phyloP scores from a whole-genome alignment of 2,797 vertebrate genomes.

The Pantherophis alleghaniensis region DNA sequence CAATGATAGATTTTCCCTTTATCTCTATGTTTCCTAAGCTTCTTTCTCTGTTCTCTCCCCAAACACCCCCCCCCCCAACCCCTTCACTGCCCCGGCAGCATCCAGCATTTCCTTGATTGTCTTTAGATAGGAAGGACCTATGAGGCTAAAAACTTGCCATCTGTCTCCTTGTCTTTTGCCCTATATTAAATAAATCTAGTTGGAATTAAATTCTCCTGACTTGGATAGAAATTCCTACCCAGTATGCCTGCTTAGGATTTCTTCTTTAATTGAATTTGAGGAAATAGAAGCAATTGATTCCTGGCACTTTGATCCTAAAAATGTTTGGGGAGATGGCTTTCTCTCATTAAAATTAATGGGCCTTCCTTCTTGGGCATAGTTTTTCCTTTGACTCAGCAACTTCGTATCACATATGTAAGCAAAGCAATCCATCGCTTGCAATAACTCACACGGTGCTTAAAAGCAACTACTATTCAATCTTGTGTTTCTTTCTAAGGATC shows the following conservation, averaged over 20 bases:
- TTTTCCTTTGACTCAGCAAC: not conserved
- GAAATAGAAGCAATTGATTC: not conserved
- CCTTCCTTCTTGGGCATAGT: not conserved
- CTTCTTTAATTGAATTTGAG: conserved; percentile 13
- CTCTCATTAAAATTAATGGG: not conserved
- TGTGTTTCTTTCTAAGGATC: not conserved
- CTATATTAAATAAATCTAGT: conserved; percentile 2
- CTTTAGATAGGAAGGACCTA: not conserved
- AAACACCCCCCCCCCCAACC: not conserved
- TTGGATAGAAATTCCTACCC: conserved; percentile 14
- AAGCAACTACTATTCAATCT: not conserved
- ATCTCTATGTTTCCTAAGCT: not conserved
- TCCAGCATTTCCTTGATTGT: not conserved
- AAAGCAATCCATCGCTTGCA: not conserved
- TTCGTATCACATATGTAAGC: not conserved
- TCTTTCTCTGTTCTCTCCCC: not conserved
- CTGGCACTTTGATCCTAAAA: conserved; percentile 6
- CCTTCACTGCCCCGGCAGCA: not conserved
- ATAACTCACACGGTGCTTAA: not conserved
- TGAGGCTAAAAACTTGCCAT: not conserved
- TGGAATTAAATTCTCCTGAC: conserved; percentile 24
- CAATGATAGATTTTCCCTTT: not conserved
- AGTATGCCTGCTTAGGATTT: not conserved
- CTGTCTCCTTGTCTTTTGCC: conserved; percentile 6
- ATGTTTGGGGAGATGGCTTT: not conserved